A percentile compares a stretch with the other conserved stretches of the same genome.
Evolutionary conservation across 2,113 vertebrate species (phyloP).

Genomic region (Tinamus guttatus): DNA sequence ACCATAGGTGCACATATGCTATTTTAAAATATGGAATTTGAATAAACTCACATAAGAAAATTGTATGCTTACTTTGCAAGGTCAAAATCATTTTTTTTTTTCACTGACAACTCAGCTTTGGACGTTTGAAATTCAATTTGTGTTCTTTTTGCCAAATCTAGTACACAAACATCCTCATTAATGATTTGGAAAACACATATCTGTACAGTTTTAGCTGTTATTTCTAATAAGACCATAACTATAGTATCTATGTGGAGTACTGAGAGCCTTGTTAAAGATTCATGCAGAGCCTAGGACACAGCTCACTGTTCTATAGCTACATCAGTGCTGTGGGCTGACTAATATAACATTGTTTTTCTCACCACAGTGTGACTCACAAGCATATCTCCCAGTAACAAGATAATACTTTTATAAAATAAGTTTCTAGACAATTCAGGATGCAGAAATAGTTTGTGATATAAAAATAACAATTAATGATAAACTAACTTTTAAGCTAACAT

Average conservation of each 20-base stretch:
- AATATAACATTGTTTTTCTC: slow-evolving; percentile 34
- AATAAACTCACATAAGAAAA: slow-evolving; percentile 51
- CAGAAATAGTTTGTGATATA: neutral
- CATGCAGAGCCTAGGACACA: slow-evolving; percentile 15
- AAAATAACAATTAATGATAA: neutral
- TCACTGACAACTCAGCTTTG: slow-evolving; percentile 11
- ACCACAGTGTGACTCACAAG: neutral
- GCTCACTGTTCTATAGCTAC: neutral
- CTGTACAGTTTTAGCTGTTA: neutral
- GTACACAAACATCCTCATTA: slow-evolving; percentile 36
- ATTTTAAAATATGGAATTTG: slow-evolving; percentile 62
- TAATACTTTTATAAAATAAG: neutral
- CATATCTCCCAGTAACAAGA: neutral
- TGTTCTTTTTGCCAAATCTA: slow-evolving; percentile 50
- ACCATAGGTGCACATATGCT: neutral
- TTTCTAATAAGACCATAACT: slow-evolving; percentile 11
- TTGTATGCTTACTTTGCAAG: slow-evolving; percentile 33
- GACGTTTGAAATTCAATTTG: slow-evolving; percentile 44
- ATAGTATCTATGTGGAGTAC: neutral
- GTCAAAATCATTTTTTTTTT: slow-evolving; percentile 37
- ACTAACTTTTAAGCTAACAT: neutral
- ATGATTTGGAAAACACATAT: slow-evolving; percentile 34
- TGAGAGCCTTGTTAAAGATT: slow-evolving; percentile 66
- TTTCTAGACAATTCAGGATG: neutral
- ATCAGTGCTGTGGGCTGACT: neutral